phyloP scores from a whole-genome alignment of 2,888 invertebrate species.

The Mellilla xanthometata region DNA sequence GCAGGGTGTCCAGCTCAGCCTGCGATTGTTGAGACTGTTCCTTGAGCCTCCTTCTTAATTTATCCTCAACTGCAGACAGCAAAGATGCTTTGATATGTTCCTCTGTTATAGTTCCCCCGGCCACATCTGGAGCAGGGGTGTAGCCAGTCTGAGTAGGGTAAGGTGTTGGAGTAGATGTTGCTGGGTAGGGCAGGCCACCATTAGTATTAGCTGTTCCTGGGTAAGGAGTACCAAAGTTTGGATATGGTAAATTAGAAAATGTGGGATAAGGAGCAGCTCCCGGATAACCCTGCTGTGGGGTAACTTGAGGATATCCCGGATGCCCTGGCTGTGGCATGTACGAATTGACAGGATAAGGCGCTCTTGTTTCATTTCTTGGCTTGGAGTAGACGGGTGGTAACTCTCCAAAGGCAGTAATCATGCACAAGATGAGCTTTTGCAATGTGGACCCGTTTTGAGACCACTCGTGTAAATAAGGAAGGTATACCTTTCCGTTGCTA shows the following conservation, averaged over 20 bases:
- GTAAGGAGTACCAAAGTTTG: conserved; percentile 71
- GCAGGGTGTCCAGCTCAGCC: conserved; percentile 94
- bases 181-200: conserved; percentile 49
- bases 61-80: conserved; percentile 97
- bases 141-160: conserved; percentile 56
- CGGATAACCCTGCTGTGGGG: conserved; percentile 57
- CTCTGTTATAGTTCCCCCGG: conserved; percentile 94
- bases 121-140: conserved; percentile 60
- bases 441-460: conserved; percentile 91
- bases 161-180: conserved; percentile 48
- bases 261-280: conserved; percentile 70
- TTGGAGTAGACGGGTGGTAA: conserved; percentile 96
- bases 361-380: conserved; percentile 83
- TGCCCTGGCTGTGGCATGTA: conserved; percentile 76
- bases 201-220: conserved; percentile 54
- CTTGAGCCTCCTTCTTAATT: conserved; percentile 91
- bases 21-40: conserved; percentile 96
- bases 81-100: conserved; percentile 97
- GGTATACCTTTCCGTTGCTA: conserved; percentile 96
- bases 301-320: conserved; percentile 56
- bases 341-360: conserved; percentile 80
- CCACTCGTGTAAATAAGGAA: conserved; percentile 99
- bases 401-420: conserved; percentile 96
- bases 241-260: conserved; percentile 74
- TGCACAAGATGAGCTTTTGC: conserved; percentile 93